Evolutionary conservation across 1,140 invertebrate species (phyloP), one percentile per base, ranked within the genome.

Genomic region (Ectropis grisescens): DNA sequence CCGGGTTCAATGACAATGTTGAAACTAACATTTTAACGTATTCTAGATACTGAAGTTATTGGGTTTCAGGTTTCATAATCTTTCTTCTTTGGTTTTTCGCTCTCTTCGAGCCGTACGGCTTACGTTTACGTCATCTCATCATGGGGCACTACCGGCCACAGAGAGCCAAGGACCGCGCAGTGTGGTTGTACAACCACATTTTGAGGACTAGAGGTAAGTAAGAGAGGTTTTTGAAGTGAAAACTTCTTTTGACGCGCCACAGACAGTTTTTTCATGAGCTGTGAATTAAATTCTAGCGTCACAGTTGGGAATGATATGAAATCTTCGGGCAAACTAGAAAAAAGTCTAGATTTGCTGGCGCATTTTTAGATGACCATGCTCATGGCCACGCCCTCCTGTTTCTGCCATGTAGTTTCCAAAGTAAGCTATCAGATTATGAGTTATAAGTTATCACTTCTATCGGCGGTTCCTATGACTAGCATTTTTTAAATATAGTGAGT

Each of bases 121-220:
- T 94, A 1, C 85, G 94, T 5, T 57, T 93, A 1, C 85, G 93
- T 11, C 90, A 93, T 39, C 58, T 88, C 0, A 87, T 95, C 0
- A 91, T 94, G 85, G 85, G 84, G 1, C 84, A 85, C 23, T 93
- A 93, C 68, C 86, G 94, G 61, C 93, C 93, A 0, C 74, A 88
- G 2, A 75, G 90, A 16, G 91, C 91, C 0, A 85, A 86, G 11
- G 85, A 89, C 16, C 82, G 93, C n/a, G 86, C 90, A 1, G 69
- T 85, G 1, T 94, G 92, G 89, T 75, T 96, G 1, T 93, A 93
- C 56, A 91, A 91, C 52, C 86, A 91, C 31, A 91, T 97, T 19
- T 57, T 93, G 1, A 85, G 86, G 52, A 82, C 79, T n/a, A 85
- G 91, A 71, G 75, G 83, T 54, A 72, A 9, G 24, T 41, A 30